phyloP scores from a whole-genome alignment of 2,888 invertebrate species.

The Trisateles emortualis region DNA sequence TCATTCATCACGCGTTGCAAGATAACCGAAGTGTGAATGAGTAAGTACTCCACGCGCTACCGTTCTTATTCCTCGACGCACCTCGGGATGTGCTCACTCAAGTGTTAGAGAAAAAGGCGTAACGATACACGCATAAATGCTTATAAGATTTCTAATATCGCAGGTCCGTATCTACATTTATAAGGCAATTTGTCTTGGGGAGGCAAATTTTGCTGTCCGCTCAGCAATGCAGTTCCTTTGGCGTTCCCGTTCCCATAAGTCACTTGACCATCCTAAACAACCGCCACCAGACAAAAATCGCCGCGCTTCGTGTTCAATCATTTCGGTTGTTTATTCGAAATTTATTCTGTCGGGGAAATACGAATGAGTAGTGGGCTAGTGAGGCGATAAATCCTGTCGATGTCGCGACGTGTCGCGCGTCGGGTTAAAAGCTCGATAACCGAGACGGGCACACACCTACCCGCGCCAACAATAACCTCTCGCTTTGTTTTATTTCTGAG shows the following conservation, averaged over 20 bases:
- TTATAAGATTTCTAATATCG: conserved; percentile 5
- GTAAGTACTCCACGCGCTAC: conserved; percentile 11
- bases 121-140: conserved; percentile 7
- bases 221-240: conserved; percentile 33
- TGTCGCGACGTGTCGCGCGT: conserved; percentile 84
- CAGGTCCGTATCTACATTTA: conserved; percentile 5
- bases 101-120: conserved; percentile 7
- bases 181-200: conserved; percentile 20
- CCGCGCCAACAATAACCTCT: conserved; percentile 83
- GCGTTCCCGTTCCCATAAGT: conserved; percentile 32
- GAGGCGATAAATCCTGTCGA: conserved; percentile 83
- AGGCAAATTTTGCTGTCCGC: conserved; percentile 12
- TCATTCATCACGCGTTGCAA: conserved; percentile 16
- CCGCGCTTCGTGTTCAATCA: conserved; percentile 67
- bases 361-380: conserved; percentile 85
- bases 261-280: conserved; percentile 42
- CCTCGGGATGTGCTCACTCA: conserved; percentile 8
- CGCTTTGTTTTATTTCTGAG: conserved; percentile 83
- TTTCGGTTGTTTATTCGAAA: conserved; percentile 75
- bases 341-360: conserved; percentile 81
- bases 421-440: conserved; percentile 87
- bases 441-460: conserved; percentile 82
- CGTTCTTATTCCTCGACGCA: conserved; percentile 10
- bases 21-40: conserved; percentile 19
- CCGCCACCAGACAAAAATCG: conserved; percentile 45